Percentiles rank a stretch among this genome's conserved stretches.
phyloP scores from a whole-genome alignment of 2,113 vertebrate genomes.

The Pseudorhombus dupliciocellatus region DNA sequence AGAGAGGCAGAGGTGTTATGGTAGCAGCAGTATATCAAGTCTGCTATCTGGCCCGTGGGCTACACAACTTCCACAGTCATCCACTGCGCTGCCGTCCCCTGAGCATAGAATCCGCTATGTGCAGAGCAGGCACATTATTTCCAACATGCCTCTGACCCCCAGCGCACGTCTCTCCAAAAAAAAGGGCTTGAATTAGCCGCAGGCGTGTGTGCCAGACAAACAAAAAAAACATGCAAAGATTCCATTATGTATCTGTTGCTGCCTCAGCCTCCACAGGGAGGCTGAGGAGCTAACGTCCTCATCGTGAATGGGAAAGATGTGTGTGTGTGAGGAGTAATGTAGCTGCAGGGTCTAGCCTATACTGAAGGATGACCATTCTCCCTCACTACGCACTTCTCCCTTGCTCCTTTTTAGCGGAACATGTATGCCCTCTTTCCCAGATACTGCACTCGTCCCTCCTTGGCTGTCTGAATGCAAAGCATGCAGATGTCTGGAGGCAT shows the following conservation, averaged over 20 bases:
- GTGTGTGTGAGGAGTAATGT: conserved; percentile 34
- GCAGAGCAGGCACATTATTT: conserved; percentile 44
- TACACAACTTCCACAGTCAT: conserved; percentile 38
- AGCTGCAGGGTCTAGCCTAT: conserved; percentile 6
- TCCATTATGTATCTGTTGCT: conserved; percentile 33
- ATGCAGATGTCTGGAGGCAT: conserved; percentile 49
- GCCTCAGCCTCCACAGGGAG: conserved; percentile 36
- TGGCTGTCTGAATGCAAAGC: conserved; percentile 41
- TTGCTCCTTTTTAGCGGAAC: conserved; percentile 7
- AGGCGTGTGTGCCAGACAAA: conserved; percentile 37
- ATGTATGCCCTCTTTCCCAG: conserved; percentile 14
- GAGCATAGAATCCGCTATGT: conserved; percentile 19
- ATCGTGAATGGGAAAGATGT: conserved; percentile 24
- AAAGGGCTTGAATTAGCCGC: conserved; percentile 64
- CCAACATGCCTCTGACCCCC: conserved; percentile 46
- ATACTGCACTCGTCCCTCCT: conserved; percentile 15
- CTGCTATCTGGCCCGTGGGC: conserved; percentile 63
- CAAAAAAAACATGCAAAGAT: conserved; percentile 15
- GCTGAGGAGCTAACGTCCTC: conserved; percentile 44
- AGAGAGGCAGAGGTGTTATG: conserved; percentile 38
- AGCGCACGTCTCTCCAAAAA: conserved; percentile 36
- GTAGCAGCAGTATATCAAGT: conserved; percentile 47
- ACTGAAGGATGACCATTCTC: conserved; percentile 34
- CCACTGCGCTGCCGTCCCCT: conserved; percentile 23
- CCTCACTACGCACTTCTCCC: conserved; percentile 7